A percentile compares a stretch with the other conserved stretches of the same genome.
These are phyloP conservation scores for Scalopus aquaticus DNA, from an alignment of 2,113 vertebrate genomes.

Conservation along the genomic window DNA sequence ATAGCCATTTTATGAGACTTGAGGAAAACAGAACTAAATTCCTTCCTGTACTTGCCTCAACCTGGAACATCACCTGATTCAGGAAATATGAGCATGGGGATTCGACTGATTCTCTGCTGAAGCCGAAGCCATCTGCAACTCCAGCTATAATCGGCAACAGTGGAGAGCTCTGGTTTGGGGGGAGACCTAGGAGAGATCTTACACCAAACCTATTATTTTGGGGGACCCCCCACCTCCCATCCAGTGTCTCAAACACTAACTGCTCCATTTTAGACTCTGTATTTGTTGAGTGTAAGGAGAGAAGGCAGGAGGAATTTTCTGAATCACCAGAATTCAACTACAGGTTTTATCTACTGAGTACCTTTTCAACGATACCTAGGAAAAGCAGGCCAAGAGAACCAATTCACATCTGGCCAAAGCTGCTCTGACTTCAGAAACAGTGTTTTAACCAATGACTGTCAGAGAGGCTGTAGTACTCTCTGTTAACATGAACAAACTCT, in stretches of 20 bases:
- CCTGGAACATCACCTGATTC: neutral
- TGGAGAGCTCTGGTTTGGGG: neutral
- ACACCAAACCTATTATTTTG: neutral
- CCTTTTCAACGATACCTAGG: neutral
- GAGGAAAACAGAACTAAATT: neutral
- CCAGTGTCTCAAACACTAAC: neutral
- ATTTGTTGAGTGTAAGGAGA: neutral
- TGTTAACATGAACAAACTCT: neutral
- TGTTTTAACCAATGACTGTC: neutral
- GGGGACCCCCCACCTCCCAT: neutral
- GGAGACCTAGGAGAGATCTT: neutral
- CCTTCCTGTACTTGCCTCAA: neutral
- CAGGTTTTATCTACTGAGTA: neutral
- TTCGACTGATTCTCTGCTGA: neutral
- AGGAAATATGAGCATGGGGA: neutral
- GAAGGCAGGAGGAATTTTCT: neutral
- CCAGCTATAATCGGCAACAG: neutral
- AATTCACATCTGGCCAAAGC: neutral
- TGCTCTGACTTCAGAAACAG: neutral
- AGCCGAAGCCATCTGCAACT: neutral
- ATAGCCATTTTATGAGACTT: neutral
- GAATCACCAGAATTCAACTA: neutral
- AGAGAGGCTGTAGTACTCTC: neutral
- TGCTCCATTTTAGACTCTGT: neutral
- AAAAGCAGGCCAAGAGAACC: neutral